Evolutionary conservation across 2,113 vertebrate genomes (phyloP).

Genomic region (Serinus canaria): DNA sequence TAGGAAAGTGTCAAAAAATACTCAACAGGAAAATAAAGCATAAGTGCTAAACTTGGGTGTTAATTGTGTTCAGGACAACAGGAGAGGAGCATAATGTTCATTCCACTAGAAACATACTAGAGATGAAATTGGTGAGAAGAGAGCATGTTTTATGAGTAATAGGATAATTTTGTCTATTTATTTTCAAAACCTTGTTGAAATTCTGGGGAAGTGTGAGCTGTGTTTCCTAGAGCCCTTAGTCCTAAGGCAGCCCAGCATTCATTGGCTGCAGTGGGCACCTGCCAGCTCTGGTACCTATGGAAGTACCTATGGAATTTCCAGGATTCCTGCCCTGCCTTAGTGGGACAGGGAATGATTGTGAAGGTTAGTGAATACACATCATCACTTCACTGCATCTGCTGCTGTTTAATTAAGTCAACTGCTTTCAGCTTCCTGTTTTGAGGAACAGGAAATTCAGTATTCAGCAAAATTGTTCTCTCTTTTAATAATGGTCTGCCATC

Average conservation of each 20-base stretch:
- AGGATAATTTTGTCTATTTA: neutral
- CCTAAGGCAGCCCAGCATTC: neutral
- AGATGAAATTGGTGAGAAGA: neutral
- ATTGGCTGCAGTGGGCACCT: neutral
- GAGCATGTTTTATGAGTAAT: neutral
- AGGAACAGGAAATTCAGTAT: neutral
- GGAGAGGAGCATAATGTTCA: neutral
- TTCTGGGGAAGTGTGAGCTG: neutral
- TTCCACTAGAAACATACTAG: neutral
- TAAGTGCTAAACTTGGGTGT: neutral
- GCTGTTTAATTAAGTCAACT: neutral
- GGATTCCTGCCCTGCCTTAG: neutral
- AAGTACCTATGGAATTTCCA: neutral
- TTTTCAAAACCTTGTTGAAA: neutral
- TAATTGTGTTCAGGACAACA: constrained; percentile 39
- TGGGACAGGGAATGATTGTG: neutral
- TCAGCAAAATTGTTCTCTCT: neutral
- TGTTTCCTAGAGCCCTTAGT: neutral
- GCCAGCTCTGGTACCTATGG: neutral
- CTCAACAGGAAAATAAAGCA: neutral
- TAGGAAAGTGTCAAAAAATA: constrained; percentile 13
- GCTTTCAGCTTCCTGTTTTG: neutral
- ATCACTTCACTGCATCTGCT: neutral
- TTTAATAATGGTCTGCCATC: neutral
- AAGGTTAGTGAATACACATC: neutral